Evolutionary conservation across 2,797 vertebrate genomes (phyloP).

Genomic region (Acropternis orthonyx): DNA sequence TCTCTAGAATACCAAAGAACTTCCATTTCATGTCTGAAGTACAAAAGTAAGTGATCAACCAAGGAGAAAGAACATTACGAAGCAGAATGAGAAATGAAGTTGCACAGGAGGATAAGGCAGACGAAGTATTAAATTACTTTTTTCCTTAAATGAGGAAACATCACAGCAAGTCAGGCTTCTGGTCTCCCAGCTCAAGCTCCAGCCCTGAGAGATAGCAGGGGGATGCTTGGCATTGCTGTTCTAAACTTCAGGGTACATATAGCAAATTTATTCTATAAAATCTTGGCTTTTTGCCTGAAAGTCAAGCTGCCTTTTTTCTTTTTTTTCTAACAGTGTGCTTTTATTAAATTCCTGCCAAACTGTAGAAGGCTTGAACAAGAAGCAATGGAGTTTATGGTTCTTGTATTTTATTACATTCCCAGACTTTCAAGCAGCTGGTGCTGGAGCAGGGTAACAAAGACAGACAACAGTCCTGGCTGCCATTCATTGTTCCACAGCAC

Average conservation of each 20-base stretch:
- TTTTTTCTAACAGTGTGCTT: background rate
- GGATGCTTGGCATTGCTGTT: background rate
- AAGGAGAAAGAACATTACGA: constrained; percentile 69
- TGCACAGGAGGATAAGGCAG: constrained; percentile 43
- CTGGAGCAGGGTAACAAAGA: background rate
- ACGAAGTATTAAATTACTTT: constrained; percentile 42
- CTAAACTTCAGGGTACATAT: background rate
- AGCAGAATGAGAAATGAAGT: constrained; percentile 65
- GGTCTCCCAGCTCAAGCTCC: background rate
- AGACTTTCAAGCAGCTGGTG: background rate
- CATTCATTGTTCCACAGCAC: background rate
- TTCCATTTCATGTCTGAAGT: constrained; percentile 54
- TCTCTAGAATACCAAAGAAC: constrained; percentile 60
- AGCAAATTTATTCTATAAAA: background rate
- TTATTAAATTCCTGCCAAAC: constrained; percentile 12
- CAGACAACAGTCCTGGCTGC: background rate
- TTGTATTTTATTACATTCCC: background rate
- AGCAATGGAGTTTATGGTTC: background rate
- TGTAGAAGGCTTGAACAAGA: background rate
- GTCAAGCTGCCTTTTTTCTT: background rate
- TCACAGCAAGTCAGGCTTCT: background rate
- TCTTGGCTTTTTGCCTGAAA: constrained; percentile 10
- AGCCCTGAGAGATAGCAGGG: background rate
- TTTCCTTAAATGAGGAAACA: background rate
- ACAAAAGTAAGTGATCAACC: constrained; percentile 59